Evolutionary conservation across 2,113 vertebrate genomes (phyloP).

Genomic region (Notarius quadriscutis): DNA sequence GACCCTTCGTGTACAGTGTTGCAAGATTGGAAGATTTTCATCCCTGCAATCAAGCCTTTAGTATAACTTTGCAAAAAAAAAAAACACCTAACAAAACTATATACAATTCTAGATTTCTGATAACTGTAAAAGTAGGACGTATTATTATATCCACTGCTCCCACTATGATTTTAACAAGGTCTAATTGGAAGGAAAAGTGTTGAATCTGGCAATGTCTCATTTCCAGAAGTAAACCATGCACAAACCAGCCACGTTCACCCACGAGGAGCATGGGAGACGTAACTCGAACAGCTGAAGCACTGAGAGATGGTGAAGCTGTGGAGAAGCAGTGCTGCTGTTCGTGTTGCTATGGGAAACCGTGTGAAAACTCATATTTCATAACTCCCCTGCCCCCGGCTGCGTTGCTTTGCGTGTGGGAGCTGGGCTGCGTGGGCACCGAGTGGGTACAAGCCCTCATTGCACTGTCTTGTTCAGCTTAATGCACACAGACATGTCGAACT

Average conservation of each 20-base stretch:
- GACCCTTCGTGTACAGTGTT: not conserved
- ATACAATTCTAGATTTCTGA: not conserved
- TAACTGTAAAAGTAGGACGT: not conserved
- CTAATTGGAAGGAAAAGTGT: not conserved
- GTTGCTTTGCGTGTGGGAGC: constrained; percentile 50
- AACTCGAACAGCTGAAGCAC: not conserved
- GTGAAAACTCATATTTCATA: constrained; percentile 56
- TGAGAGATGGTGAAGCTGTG: constrained; percentile 14
- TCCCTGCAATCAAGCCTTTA: not conserved
- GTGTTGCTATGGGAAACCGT: constrained; percentile 59
- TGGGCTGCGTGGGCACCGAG: constrained; percentile 48
- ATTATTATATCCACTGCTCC: not conserved
- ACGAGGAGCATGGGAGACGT: not conserved
- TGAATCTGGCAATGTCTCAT: constrained; percentile 7
- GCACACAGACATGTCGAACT: constrained; percentile 18
- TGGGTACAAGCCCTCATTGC: constrained; percentile 55
- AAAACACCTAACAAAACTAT: not conserved
- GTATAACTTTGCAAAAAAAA: not conserved
- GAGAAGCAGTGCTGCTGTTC: constrained; percentile 16
- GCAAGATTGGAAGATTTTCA: not conserved
- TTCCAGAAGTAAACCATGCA: not conserved
- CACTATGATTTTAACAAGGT: not conserved
- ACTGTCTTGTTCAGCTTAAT: constrained; percentile 31
- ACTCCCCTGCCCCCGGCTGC: constrained; percentile 54
- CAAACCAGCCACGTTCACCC: not conserved